Base-by-base conservation (phyloP, 2,888 invertebrate genomes). In the Arge pagana region DNA sequence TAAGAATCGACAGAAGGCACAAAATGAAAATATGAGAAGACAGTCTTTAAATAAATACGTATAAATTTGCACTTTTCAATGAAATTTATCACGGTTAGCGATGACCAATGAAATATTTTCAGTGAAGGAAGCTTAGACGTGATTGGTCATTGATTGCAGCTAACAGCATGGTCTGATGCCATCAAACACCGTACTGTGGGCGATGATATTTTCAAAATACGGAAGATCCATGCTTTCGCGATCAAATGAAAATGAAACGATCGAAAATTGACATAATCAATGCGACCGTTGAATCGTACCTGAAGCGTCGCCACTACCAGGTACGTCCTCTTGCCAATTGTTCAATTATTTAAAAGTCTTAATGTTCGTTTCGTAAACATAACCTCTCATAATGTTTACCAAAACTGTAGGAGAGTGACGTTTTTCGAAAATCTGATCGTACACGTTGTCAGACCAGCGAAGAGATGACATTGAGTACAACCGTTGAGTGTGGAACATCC, bases 401-500 rank as follows among this genome's bases (percentile, higher is more conserved):
- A 55, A 48, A 48, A 36, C 5, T 66, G 21, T 64, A 87, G 87
- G 84, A 85, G 64, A 78, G 79, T 56, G 87, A 87, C 65, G 74
- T 83, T 56, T 83, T 83, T 66, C 82, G 81, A 48, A 83, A 81
- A 66, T 79, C 78, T 1, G 82, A 82, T 56, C 81, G 80, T 60
- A 76, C 78, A 37, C 66, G 82, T 56, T 81, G 82, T 67, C 83
- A 84, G 71, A 84, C 70, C 79, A 68, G 83, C 81, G 87, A 84
- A 73, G 86, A 86, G 72, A 85, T 88, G 81, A 84, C 86, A 18
- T 80, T 89, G 4, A 81, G 83, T 50, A 85, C 85, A 59, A 83
- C 86, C 67, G 81, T 89, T 21, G 87, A 88, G 62, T 85, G 84
- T 64, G 88, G 89, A 72, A 79, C 87, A 10, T 86, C 88, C 65